Evolutionary conservation across 1,140 invertebrate genomes (phyloP), one percentile per base, ranked within the genome.

Genomic region (Drosophila kepulauana): DNA sequence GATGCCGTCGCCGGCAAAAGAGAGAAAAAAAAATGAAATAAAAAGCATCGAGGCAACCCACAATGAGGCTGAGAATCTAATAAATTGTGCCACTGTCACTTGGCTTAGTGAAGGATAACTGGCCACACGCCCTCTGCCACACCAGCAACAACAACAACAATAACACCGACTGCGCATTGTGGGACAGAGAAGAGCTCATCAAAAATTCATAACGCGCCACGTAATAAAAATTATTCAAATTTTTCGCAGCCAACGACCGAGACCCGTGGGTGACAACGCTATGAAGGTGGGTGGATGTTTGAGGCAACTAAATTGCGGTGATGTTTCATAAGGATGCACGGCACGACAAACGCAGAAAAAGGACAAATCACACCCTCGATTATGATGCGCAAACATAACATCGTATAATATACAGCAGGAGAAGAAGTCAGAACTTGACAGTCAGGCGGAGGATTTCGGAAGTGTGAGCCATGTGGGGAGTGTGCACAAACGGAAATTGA

Each of bases 211-310:
- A 91, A 85, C 85, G 85, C 81, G 81, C 85, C 85, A 89, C 86
- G 86, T 89, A 89, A 89, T 91, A 91, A 91, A 91, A 91, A 91
- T 91, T 91, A 91, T 91, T 91, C 88, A 91, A 91, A 91, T 91
- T 91, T 87, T 89, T 89, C 84, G 85, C 81, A 85, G 72, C 28
- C 78, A 77, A 62, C 75, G 48, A 64, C 41, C 59, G 28, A 25
- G 20, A 28, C 46, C 13, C 46, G 15, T 33, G 57, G 38, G 49
- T 66, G 15, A 46, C 43, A 52, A 41, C 45, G 64, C 11, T 33
- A 25, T 25, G 20, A 25, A 52, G 41, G 38, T 20, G 69, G 8
- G 49, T 16, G 20, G 66, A 10, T 10, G 45, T 20, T 28, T 57
- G 49, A 73, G 74, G 71, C 79, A 82, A 75, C 88, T 78, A 87